These are phyloP conservation scores for Acleris holmiana DNA, from an alignment of 2,888 invertebrate genomes.

Conservation along the genomic window DNA sequence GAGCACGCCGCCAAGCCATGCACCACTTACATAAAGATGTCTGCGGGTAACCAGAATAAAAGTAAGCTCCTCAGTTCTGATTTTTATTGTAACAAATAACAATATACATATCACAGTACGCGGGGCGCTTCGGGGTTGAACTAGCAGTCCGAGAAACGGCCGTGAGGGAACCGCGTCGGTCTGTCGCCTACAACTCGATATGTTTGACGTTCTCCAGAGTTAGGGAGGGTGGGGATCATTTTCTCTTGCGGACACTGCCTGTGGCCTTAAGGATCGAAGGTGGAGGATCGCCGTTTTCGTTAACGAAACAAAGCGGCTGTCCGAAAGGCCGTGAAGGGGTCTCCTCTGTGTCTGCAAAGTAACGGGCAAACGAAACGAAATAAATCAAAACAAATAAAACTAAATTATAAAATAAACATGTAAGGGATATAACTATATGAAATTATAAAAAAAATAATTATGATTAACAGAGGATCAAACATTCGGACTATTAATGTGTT, in stretches of 20 bases:
- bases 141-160: constrained; percentile 66
- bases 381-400: constrained; percentile 60
- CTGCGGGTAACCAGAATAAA: constrained; percentile 66
- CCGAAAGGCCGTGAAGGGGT: constrained; percentile 89
- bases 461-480: constrained; percentile 43
- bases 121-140: constrained; percentile 81
- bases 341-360: constrained; percentile 82
- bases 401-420: constrained; percentile 47
- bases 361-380: constrained; percentile 71
- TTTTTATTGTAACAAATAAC: constrained; percentile 82
- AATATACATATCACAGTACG: constrained; percentile 84
- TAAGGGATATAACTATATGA: constrained; percentile 47
- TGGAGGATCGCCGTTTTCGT: constrained; percentile 82
- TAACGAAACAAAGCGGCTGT: constrained; percentile 90
- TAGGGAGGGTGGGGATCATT: constrained; percentile 63
- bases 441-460: constrained; percentile 43
- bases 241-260: constrained; percentile 82
- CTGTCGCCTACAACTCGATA: constrained; percentile 63
- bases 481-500: constrained; percentile 45
- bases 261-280: constrained; percentile 81
- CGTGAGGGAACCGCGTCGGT: constrained; percentile 60
- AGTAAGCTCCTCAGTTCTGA: constrained; percentile 66
- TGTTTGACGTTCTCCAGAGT: constrained; percentile 58
- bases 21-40: constrained; percentile 76
- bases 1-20: constrained; percentile 79